These are phyloP conservation scores for Amiota mariae DNA, from an alignment of 2,888 invertebrate species.

Conservation along the genomic window DNA sequence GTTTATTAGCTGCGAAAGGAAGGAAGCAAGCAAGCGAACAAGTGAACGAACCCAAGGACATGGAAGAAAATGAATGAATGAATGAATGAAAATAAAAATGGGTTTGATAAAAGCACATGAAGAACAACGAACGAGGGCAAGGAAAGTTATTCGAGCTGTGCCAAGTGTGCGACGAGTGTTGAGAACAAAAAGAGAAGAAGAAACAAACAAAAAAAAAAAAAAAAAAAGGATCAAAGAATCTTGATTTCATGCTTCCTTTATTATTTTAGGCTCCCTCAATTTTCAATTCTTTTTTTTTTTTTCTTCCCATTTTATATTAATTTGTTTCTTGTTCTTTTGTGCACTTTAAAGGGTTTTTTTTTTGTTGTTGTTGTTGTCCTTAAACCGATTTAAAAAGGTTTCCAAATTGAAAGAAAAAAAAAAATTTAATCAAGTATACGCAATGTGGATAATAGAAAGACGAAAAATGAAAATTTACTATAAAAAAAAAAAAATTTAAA, in stretches of 20 bases:
- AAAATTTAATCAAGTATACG: constrained; percentile 13
- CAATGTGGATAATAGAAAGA: neutral
- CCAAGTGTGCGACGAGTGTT: neutral
- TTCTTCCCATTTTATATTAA: neutral
- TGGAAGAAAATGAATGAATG: constrained; percentile 1
- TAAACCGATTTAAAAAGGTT: too few relatives aligned
- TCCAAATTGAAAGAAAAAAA: neutral
- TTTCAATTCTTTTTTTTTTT: constrained; percentile 3
- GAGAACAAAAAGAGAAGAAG: neutral
- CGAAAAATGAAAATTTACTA: neutral
- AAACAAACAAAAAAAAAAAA: too few relatives aligned
- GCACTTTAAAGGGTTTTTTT: neutral
- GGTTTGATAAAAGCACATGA: neutral
- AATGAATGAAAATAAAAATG: constrained; percentile 5
- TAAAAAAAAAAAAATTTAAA: neutral
- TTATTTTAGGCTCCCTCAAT: neutral
- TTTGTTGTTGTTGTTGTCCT: constrained; percentile 17
- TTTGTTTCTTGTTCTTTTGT: neutral
- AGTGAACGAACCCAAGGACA: neutral
- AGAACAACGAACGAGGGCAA: neutral
- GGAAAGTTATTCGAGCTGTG: neutral
- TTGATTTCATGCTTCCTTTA: neutral
- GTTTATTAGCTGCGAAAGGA: constrained; percentile 38
- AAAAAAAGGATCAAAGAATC: neutral
- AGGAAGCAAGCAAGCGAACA: too few relatives aligned